Evolutionary conservation across 2,888 invertebrate species (phyloP), one percentile per base, ranked within the genome.

Genomic region (Timema cristinae): DNA sequence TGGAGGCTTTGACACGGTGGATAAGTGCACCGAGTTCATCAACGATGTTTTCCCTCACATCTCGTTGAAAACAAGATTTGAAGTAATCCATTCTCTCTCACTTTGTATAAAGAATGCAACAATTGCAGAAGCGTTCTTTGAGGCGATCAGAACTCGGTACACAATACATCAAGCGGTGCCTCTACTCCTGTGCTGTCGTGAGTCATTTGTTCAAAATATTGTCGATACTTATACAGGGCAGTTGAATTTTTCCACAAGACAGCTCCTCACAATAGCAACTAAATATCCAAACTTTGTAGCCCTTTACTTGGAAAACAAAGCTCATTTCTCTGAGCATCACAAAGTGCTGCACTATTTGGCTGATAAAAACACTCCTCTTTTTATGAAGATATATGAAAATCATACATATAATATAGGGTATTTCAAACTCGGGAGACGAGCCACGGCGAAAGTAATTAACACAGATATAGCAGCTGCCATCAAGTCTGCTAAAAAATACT

Each of bases 41-140:
- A 63, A 10, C 32, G 63, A 63, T 9, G 63, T 63, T 10, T 63
- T 63, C 63, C 63, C 63, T 11, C 32, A 63, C 63, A 63, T 48
- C 2, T 63, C 63, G 47, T 63, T 63, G 47, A 63, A 63, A 32
- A 63, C 63, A 4, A 32, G 63, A 16, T 48, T 48, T 9, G 32
- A 63, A 32, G 48, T 63, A 32, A 63, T 63, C 63, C 63, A 63
- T 13, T 63, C n/a, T 32, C 48, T 63, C 11, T 63, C 63, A 2
- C 11, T 63, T 32, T 48, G 48, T 13, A 9, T 63, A 48, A 63
- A 13, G n/a, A 48, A 63, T 13, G 63, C 32, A 7, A 10, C 11
- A 11, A 13, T 32, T 32, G 63, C 63, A 9, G 63, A 63, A 32
- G 47, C 32, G 63, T 63, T 63, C 47, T 63, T 63, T 48, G 11